Evolutionary conservation across 1,140 invertebrate species (phyloP).

Genomic region (Hermetia illucens): DNA sequence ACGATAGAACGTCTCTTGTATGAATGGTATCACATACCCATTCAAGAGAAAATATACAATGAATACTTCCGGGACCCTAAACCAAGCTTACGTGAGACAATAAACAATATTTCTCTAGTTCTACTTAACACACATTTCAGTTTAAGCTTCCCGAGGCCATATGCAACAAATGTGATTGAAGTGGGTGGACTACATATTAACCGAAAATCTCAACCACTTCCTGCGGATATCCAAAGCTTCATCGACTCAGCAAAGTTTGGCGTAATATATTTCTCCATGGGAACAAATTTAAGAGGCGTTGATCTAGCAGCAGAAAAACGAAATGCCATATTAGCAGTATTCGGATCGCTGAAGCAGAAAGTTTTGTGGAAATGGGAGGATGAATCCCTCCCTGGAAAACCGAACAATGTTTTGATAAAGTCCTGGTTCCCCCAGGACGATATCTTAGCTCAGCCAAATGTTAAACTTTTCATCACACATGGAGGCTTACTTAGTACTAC

Average conservation of each 20-base stretch:
- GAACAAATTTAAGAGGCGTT: slow-evolving; percentile 43
- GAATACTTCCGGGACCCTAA: slow-evolving; percentile 23
- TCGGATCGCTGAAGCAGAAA: slow-evolving; percentile 35
- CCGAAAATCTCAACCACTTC: slow-evolving; percentile 34
- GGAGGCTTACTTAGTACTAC: slow-evolving; percentile 52
- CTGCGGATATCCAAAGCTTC: slow-evolving; percentile 30
- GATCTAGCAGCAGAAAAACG: slow-evolving; percentile 34
- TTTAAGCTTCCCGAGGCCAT: slow-evolving; percentile 35
- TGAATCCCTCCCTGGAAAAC: slow-evolving; percentile 33
- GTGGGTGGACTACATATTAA: slow-evolving; percentile 36
- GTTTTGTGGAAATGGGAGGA: slow-evolving; percentile 43
- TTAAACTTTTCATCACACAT: slow-evolving; percentile 54
- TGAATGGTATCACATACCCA: slow-evolving; percentile 12
- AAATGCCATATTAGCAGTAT: slow-evolving; percentile 32
- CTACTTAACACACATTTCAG: slow-evolving; percentile 40
- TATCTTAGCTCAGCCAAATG: slow-evolving; percentile 20
- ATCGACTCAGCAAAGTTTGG: slow-evolving; percentile 41
- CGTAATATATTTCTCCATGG: slow-evolving; percentile 53
- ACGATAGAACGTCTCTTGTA: slow-evolving; percentile 6
- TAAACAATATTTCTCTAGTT: slow-evolving; percentile 10
- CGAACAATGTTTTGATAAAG: slow-evolving; percentile 44
- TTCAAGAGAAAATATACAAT: slow-evolving; percentile 24
- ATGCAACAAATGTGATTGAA: slow-evolving; percentile 35
- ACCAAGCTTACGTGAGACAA: slow-evolving; percentile 11
- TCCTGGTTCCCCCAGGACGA: slow-evolving; percentile 54